Conservation (phyloP, 2,113 vertebrate species). For the Thinocorus orbignyianus region DNA sequence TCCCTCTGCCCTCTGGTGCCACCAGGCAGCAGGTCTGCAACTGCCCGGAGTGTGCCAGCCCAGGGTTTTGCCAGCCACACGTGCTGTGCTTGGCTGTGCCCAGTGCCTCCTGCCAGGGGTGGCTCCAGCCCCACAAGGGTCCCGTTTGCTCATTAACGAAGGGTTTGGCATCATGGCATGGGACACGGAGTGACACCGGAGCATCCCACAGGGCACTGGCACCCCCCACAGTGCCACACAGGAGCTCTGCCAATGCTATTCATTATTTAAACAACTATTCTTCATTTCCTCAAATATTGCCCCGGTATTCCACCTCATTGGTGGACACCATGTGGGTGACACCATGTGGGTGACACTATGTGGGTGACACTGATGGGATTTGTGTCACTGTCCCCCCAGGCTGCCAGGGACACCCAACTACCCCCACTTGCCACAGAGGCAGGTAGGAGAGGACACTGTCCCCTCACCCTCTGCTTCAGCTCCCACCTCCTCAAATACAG, state of each 20-base stretch:
- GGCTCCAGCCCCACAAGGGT: not conserved
- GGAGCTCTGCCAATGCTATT: fast-evolving
- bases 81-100: fast-evolving
- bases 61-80: fast-evolving
- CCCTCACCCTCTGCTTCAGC: not conserved
- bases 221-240: not conserved
- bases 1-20: not conserved
- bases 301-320: not conserved
- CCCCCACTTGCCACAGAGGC: not conserved
- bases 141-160: fast-evolving
- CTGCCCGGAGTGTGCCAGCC: not conserved
- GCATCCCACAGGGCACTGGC: not conserved
- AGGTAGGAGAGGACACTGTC: not conserved
- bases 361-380: not conserved
- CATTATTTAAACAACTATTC: fast-evolving
- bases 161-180: not conserved
- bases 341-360: not conserved
- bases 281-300: not conserved
- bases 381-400: not conserved
- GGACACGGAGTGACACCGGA: not conserved
- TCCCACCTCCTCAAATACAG: not conserved
- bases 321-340: no score
- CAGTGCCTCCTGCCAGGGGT: not conserved
- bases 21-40: not conserved
- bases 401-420: not conserved